A percentile compares a stretch with the other conserved stretches of the same genome.
Conservation (phyloP, 2,113 vertebrate genomes). For the Otis tarda region DNA sequence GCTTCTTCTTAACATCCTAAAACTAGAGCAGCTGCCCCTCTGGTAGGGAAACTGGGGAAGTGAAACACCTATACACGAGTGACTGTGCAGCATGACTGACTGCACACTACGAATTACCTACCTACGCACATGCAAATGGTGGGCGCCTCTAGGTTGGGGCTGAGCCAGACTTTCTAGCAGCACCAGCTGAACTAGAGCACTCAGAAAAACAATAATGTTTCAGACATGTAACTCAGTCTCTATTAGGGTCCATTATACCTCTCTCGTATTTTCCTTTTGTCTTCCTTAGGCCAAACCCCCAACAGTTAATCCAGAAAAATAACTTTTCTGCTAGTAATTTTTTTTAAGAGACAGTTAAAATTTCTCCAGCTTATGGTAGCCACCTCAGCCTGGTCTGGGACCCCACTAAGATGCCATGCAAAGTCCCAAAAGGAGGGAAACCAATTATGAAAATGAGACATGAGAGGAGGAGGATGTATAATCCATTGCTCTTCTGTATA, state of each 20-base stretch:
- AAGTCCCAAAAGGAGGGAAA: neutral
- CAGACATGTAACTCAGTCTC: neutral
- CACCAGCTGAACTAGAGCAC: neutral
- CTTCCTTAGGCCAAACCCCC: neutral
- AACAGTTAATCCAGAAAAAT: neutral
- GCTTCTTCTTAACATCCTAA: neutral
- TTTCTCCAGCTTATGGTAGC: neutral
- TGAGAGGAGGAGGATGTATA: neutral
- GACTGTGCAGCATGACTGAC: neutral
- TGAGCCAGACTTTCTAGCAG: neutral
- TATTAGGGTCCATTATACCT: neutral
- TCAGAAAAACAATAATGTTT: neutral
- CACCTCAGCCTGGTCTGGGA: neutral
- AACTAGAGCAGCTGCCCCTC: neutral
- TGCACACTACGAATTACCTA: neutral
- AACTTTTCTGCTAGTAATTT: neutral
- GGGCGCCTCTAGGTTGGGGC: neutral
- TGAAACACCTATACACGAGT: neutral
- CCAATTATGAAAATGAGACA: neutral
- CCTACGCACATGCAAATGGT: neutral
- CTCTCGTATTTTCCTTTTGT: neutral
- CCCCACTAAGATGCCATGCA: neutral
- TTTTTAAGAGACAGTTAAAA: neutral
- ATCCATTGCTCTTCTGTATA: neutral
- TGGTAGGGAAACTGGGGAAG: neutral